A percentile compares a stretch with the other conserved stretches of the same genome.
phyloP scores from a whole-genome alignment of 2,113 vertebrate genomes.

The Himantopus leucocephalus region DNA sequence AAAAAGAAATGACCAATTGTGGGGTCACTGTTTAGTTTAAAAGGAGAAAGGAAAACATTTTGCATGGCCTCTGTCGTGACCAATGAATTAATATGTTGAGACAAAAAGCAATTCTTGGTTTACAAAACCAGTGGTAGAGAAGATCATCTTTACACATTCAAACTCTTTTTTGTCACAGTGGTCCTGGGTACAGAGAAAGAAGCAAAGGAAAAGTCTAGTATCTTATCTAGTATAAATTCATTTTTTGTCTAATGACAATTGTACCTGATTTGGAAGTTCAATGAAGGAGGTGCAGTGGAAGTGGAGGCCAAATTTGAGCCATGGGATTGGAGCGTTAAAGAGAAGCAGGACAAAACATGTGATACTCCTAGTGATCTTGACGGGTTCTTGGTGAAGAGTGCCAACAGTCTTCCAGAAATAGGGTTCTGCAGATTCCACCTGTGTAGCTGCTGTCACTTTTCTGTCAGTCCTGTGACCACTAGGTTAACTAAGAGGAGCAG shows the following conservation, averaged over 20 bases:
- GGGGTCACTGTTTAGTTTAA: background rate
- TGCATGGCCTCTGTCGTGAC: background rate
- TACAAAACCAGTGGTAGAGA: background rate
- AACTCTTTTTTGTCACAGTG: no score
- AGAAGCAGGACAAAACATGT: background rate
- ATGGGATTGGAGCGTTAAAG: background rate
- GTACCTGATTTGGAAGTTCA: background rate
- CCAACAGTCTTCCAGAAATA: background rate
- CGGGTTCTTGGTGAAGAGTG: background rate
- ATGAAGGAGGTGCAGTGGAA: background rate
- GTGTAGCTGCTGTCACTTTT: background rate
- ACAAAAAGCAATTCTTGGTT: background rate
- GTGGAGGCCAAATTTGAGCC: background rate
- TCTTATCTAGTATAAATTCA: background rate
- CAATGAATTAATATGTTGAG: background rate
- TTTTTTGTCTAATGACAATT: background rate
- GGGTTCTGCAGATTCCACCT: background rate
- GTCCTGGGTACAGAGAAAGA: background rate
- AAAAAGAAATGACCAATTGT: background rate
- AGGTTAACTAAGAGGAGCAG: background rate
- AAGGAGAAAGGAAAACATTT: background rate
- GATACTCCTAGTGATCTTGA: background rate
- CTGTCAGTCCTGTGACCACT: background rate
- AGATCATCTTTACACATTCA: background rate
- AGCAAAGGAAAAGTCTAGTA: background rate